These are phyloP conservation scores for Drosophila sp. DNA, from an alignment of 1,140 invertebrate species.

Conservation along the genomic window DNA sequence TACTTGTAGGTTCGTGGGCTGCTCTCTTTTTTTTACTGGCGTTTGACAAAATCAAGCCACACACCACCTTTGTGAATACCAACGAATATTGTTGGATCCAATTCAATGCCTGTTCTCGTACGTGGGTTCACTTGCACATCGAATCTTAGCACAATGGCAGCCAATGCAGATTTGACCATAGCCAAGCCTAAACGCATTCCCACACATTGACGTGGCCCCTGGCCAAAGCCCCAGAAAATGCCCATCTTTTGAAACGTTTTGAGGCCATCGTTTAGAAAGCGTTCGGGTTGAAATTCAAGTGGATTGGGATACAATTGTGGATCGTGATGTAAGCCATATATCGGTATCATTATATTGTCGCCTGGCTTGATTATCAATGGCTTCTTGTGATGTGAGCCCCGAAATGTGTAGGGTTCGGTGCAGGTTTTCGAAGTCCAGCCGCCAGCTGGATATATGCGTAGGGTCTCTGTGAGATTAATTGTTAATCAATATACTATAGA, in stretches of 20 bases:
- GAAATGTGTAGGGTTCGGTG: constrained; percentile 80
- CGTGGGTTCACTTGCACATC: constrained; percentile 53
- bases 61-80: constrained; percentile 72
- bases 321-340: constrained; percentile 88
- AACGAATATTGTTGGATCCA: constrained; percentile 69
- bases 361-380: constrained; percentile 69
- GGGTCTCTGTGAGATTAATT: constrained; percentile 78
- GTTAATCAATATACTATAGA: background rate
- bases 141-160: constrained; percentile 65
- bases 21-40: background rate
- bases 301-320: constrained; percentile 87
- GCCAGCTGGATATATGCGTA: constrained; percentile 84
- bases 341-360: constrained; percentile 85
- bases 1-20: no score
- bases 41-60: constrained; percentile 65
- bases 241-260: constrained; percentile 80
- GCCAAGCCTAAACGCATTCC: constrained; percentile 74
- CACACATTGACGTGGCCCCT: constrained; percentile 87
- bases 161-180: constrained; percentile 69
- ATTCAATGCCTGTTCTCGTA: constrained; percentile 49
- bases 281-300: constrained; percentile 85
- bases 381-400: constrained; percentile 61
- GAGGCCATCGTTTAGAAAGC: constrained; percentile 85
- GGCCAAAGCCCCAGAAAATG: constrained; percentile 87
- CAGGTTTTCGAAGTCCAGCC: constrained; percentile 84